Conservation (phyloP, 2,797 vertebrate species). For the Triplophysa bombifrons region DNA sequence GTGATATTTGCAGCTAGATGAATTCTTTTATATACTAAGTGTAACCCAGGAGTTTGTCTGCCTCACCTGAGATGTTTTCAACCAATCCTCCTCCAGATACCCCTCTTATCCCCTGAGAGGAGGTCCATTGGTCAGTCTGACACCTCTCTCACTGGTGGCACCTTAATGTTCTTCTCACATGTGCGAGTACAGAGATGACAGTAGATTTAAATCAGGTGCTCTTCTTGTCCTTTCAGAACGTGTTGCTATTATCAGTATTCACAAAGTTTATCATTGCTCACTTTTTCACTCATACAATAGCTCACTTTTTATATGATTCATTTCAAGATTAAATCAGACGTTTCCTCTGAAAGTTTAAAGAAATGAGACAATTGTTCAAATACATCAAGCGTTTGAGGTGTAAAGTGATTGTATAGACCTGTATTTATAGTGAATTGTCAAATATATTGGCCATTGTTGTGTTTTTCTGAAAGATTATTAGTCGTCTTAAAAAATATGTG, state of each 20-base stretch:
- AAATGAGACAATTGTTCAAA: too few relatives aligned
- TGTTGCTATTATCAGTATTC: background rate
- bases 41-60: conserved; percentile 37
- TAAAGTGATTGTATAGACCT: too few relatives aligned
- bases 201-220: conserved; percentile 40
- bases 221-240: conserved; percentile 35
- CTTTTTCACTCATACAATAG: too few relatives aligned
- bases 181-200: background rate
- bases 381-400: too few relatives aligned
- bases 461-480: too few relatives aligned
- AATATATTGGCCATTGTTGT: too few relatives aligned
- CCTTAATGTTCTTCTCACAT: conserved; percentile 16
- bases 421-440: too few relatives aligned
- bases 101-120: background rate
- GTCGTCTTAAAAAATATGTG: too few relatives aligned
- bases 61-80: conserved; percentile 19
- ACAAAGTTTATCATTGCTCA: too few relatives aligned
- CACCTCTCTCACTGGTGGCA: conserved; percentile 35
- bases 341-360: too few relatives aligned
- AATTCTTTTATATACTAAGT: conserved; percentile 56
- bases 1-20: conserved; percentile 48
- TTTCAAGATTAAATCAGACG: too few relatives aligned
- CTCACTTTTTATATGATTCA: too few relatives aligned
- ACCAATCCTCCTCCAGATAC: background rate
- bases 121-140: conserved; percentile 30